Evolutionary conservation across 2,888 invertebrate species (phyloP).

Genomic region (Caradrina clavipalpis): DNA sequence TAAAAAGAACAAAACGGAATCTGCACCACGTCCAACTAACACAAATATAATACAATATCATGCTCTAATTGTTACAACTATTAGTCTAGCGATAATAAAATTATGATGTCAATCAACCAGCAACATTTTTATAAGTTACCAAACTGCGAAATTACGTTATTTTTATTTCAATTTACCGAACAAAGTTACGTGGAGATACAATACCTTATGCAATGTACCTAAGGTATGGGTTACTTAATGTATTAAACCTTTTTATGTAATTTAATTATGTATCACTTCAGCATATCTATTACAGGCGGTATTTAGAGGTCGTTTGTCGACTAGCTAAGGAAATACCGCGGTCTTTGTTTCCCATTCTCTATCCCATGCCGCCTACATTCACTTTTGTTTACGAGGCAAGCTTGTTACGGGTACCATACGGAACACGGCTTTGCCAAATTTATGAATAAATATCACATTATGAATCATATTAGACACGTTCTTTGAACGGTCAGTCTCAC

Average conservation of each 20-base stretch:
- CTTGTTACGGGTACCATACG: slow-evolving; percentile 32
- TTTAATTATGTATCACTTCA: slow-evolving; percentile 55
- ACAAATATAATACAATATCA: slow-evolving; percentile 9
- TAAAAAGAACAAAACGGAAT: slow-evolving; percentile 19
- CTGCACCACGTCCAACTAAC: neutral
- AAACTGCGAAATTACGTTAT: slow-evolving; percentile 9
- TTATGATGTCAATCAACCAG: slow-evolving; percentile 21
- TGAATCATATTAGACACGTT: slow-evolving; percentile 55
- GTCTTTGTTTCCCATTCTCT: slow-evolving; percentile 81
- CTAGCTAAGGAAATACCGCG: slow-evolving; percentile 71
- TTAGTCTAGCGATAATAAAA: slow-evolving; percentile 40
- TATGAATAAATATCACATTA: slow-evolving; percentile 61
- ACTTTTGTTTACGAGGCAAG: slow-evolving; percentile 83
- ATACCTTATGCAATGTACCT: slow-evolving; percentile 43
- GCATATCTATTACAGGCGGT: slow-evolving; percentile 64
- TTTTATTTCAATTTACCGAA: slow-evolving; percentile 30
- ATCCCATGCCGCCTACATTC: slow-evolving; percentile 83
- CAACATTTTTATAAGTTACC: slow-evolving; percentile 16
- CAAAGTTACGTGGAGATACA: slow-evolving; percentile 42
- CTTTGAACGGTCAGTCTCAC: slow-evolving; percentile 47
- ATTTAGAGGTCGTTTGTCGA: slow-evolving; percentile 71
- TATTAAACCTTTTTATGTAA: slow-evolving; percentile 55
- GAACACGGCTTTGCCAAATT: slow-evolving; percentile 46
- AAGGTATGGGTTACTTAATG: slow-evolving; percentile 42
- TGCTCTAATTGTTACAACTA: slow-evolving; percentile 47